Evolutionary conservation across 1,140 invertebrate species (phyloP), one percentile per base, ranked within the genome.

Genomic region (Dreissena rostriformis): DNA sequence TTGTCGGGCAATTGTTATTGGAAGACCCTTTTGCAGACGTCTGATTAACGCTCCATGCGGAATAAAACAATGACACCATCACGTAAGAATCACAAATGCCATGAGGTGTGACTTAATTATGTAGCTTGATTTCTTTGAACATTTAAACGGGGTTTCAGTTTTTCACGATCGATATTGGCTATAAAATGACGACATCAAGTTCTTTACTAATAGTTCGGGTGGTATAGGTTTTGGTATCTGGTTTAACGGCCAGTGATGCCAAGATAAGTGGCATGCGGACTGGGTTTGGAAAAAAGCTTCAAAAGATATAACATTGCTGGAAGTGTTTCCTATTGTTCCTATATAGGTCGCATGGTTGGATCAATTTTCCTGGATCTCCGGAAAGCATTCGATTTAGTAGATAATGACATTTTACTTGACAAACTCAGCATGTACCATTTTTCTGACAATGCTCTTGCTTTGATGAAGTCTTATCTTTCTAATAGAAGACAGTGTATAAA

Each of bases 241-340:
- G 17, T 83, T 75, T 51, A 49, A 70, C 1, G 55, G 72, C 0
- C 63, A 84, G 22, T 86, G 74, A 70, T n/a, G n/a, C n/a, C 55
- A 76, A 12, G 49, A 0, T 12, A 12, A 55, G n/a, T 82, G 73
- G 77, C 79, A 74, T 0, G 15, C 12, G 4, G 4, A 12, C 6
- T 86, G 85, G 74, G n/a, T 65, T 4, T 11, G 49, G 17, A 17
- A n/a, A 6, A 19, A 39, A 14, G 2, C 51, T 1, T 39, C 61
- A 77, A 10, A 19, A 11, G 85, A 86, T 49, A 83, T 86, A 5
- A 79, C 73, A 49, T 7, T 73, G 7, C 66, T 86, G n/a, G 73
- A 83, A 57, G 26, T 86, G 14, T 65, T 83, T 26, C 85, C 80
- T n/a, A n/a, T n/a, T n/a, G n/a, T n/a, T n/a, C n/a, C n/a, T n/a